Percentiles rank a stretch among this genome's conserved stretches.
phyloP scores from a whole-genome alignment of 2,113 vertebrate species.

The Podarcis muralis region DNA sequence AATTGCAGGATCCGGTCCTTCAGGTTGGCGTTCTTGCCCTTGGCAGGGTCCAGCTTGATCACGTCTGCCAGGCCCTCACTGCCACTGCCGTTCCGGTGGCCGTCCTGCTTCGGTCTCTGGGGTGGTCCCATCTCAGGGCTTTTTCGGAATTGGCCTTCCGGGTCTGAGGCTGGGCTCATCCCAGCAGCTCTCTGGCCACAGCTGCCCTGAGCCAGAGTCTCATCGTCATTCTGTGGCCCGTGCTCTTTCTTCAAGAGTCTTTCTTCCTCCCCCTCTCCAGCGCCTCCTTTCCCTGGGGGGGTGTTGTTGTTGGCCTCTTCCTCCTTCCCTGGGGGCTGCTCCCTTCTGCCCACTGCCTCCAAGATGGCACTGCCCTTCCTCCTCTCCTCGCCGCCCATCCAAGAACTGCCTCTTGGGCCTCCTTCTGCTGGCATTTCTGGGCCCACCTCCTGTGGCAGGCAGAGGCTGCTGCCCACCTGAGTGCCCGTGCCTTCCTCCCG shows the following conservation, averaged over 20 bases:
- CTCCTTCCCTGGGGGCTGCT: background rate
- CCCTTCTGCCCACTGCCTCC: background rate
- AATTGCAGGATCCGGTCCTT: constrained; percentile 71
- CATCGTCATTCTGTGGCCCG: background rate
- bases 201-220: background rate
- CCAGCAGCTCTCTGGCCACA: background rate
- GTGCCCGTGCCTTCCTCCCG: background rate
- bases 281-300: constrained; percentile 44
- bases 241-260: background rate
- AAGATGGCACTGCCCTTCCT: constrained; percentile 59
- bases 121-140: background rate
- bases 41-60: constrained; percentile 73
- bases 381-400: constrained; percentile 19
- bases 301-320: constrained; percentile 74
- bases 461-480: background rate
- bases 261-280: background rate
- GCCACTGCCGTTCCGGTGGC: background rate
- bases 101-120: background rate
- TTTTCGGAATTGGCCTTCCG: background rate
- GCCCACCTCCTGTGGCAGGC: background rate
- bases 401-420: background rate
- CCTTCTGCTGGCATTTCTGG: background rate
- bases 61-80: background rate
- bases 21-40: constrained; percentile 78
- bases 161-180: background rate